Evolutionary conservation across 2,888 invertebrate species (phyloP).

Genomic region (Stramonita haemastoma): DNA sequence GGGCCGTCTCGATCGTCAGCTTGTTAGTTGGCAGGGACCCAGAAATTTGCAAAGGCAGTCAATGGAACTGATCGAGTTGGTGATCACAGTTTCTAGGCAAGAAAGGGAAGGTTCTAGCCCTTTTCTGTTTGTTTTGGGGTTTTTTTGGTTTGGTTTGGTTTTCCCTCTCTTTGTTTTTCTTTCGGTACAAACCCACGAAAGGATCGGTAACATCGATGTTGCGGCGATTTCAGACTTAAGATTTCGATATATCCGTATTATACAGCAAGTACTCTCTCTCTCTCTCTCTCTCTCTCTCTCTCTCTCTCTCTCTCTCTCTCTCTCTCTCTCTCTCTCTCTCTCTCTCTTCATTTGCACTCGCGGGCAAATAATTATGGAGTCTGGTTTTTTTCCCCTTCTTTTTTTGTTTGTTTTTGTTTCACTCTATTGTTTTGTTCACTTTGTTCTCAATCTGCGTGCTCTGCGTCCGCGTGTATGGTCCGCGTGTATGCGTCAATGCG

Average conservation of each 20-base stretch:
- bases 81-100: background rate
- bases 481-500: background rate
- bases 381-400: too few relatives aligned
- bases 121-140: background rate
- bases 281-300: too few relatives aligned
- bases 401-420: background rate
- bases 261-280: too few relatives aligned
- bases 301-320: too few relatives aligned
- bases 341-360: too few relatives aligned
- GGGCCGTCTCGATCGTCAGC: conserved; percentile 7
- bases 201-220: too few relatives aligned
- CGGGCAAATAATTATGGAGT: too few relatives aligned
- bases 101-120: background rate
- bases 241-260: too few relatives aligned
- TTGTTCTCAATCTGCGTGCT: too few relatives aligned
- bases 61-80: conserved; percentile 25
- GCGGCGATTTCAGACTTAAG: too few relatives aligned
- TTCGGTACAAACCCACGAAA: background rate
- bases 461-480: background rate
- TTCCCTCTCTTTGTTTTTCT: background rate
- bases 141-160: background rate
- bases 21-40: conserved; percentile 1
- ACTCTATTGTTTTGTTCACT: too few relatives aligned
- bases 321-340: background rate
- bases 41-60: conserved; percentile 15